Evolutionary conservation across 2,113 vertebrate genomes (phyloP).

Genomic region (Chiloscyllium plagiosum): DNA sequence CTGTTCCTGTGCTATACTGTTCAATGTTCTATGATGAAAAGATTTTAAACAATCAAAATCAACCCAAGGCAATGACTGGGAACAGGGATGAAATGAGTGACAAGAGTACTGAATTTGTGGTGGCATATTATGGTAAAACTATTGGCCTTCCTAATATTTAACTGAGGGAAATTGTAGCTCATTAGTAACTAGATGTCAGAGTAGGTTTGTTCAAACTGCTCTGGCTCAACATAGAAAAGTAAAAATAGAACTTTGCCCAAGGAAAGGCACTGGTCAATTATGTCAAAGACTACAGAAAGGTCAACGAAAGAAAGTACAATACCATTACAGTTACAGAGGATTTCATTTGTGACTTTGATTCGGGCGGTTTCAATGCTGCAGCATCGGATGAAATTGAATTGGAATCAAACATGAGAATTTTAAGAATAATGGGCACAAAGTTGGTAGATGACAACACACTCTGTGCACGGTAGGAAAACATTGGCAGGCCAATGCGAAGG

Average conservation of each 20-base stretch:
- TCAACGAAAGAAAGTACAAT: background rate
- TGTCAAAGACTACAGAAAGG: background rate
- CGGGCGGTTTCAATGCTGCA: background rate
- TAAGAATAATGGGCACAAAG: background rate
- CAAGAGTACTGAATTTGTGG: background rate
- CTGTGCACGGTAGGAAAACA: background rate
- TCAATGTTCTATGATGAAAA: background rate
- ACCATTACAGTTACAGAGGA: background rate
- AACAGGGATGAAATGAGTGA: background rate
- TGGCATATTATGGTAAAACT: background rate
- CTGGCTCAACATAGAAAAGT: background rate
- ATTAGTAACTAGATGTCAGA: background rate
- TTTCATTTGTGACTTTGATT: background rate
- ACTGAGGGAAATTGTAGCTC: background rate
- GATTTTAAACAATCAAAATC: background rate
- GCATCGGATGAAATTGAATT: background rate
- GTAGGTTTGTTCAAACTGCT: too few relatives aligned
- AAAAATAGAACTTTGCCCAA: background rate
- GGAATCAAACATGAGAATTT: background rate
- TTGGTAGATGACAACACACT: background rate
- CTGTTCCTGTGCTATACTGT: too few relatives aligned
- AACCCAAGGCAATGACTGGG: background rate
- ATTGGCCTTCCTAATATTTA: background rate
- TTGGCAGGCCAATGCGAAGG: too few relatives aligned
- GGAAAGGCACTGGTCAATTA: background rate